phyloP scores from a whole-genome alignment of 2,888 invertebrate genomes.

The Silvanus unidentatus region DNA sequence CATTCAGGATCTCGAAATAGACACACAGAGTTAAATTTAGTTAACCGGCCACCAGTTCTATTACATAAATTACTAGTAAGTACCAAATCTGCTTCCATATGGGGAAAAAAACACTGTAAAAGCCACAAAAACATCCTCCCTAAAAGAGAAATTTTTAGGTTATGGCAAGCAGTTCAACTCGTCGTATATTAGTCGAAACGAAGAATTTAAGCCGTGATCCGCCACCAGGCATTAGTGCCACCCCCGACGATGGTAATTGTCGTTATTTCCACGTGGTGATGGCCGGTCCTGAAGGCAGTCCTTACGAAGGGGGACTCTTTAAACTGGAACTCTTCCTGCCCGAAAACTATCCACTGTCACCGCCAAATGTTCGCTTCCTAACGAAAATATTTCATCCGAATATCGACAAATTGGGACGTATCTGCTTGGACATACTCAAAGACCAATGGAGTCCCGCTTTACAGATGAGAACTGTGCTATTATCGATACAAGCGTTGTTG shows the following conservation, averaged over 20 bases:
- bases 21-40: no score
- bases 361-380: slow-evolving; percentile 98
- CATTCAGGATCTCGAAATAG: no score
- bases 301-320: slow-evolving; percentile 97
- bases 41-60: no score
- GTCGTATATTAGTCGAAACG: slow-evolving; percentile 93
- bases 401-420: slow-evolving; percentile 98
- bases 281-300: slow-evolving; percentile 88
- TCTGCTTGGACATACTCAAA: slow-evolving; percentile 98
- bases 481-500: slow-evolving; percentile 96
- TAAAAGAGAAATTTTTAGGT: slow-evolving; percentile 14
- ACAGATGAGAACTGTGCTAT: slow-evolving; percentile 96
- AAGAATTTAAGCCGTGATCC: slow-evolving; percentile 96
- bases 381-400: slow-evolving; percentile 99
- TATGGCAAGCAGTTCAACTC: slow-evolving; percentile 54
- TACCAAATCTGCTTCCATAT: no score
- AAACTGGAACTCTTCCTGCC: slow-evolving; percentile 98
- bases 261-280: slow-evolving; percentile 86
- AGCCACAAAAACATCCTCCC: no score
- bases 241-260: slow-evolving; percentile 92
- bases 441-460: slow-evolving; percentile 98
- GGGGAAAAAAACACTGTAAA: no score
- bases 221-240: slow-evolving; percentile 95
- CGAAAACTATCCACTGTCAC: slow-evolving; percentile 99
- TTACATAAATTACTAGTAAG: no score